Conservation (phyloP, 2,113 vertebrate species). For the Actenoides hombroni region DNA sequence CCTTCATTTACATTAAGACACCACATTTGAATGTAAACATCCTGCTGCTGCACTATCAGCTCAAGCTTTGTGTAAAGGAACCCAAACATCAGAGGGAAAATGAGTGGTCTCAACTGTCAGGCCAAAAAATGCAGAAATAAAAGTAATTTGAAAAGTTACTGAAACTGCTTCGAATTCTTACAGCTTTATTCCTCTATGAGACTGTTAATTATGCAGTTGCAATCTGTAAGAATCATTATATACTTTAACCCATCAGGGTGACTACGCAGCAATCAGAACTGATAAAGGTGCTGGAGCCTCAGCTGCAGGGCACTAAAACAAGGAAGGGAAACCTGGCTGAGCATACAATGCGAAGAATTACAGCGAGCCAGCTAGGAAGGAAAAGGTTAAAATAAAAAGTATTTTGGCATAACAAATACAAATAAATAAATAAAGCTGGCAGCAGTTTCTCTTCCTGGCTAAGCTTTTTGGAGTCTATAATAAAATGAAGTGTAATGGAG, state of each 20-base stretch:
- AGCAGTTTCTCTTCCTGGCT: conserved; percentile 26
- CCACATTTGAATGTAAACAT: conserved; percentile 15
- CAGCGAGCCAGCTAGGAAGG: neutral
- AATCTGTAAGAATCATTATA: conserved; percentile 30
- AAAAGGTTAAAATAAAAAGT: conserved; percentile 30
- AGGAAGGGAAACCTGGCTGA: neutral
- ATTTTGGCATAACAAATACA: conserved; percentile 19
- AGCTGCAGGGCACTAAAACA: neutral
- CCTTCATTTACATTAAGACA: neutral
- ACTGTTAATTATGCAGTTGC: conserved; percentile 28
- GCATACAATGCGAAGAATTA: neutral
- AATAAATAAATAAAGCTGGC: conserved; percentile 23
- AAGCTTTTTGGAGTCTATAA: conserved; percentile 54
- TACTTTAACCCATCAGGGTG: conserved; percentile 24
- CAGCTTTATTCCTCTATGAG: neutral
- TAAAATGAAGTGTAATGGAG: conserved; percentile 55
- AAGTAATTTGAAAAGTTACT: conserved; percentile 26
- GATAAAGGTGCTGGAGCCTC: neutral
- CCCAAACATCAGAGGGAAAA: neutral
- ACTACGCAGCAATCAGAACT: conserved; percentile 7
- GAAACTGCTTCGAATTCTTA: conserved; percentile 8
- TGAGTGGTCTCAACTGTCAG: neutral
- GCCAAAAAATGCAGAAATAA: neutral
- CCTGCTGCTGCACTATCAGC: neutral
- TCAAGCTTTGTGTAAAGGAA: neutral